Evolutionary conservation across 2,888 invertebrate species (phyloP).

Genomic region (Dasysyrphus tricinctus): DNA sequence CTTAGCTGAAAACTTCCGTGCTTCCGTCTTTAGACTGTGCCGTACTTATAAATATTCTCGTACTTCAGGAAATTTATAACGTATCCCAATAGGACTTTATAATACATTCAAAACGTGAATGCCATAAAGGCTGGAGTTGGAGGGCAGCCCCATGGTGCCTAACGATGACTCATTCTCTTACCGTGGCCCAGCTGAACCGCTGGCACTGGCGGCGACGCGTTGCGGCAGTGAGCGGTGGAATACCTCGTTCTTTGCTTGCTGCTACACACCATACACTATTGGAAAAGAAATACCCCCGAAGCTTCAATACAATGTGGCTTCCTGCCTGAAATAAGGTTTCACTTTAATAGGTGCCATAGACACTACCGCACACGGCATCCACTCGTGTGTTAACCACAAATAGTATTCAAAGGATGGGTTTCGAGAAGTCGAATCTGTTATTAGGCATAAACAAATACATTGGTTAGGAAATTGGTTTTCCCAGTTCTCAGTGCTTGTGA

Average conservation of each 20-base stretch:
- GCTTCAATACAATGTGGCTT: slow-evolving; percentile 37
- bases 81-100: slow-evolving; percentile 70
- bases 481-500: background rate
- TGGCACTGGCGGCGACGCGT: background rate
- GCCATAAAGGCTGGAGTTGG: background rate
- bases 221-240: background rate
- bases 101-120: slow-evolving; percentile 56
- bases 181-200: background rate
- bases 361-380: slow-evolving; percentile 63
- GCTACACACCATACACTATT: background rate
- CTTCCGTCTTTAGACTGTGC: slow-evolving; percentile 26
- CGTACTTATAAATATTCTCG: slow-evolving; percentile 62
- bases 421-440: slow-evolving; percentile 69
- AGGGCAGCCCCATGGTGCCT: slow-evolving; percentile 20
- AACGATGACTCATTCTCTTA: slow-evolving; percentile 66
- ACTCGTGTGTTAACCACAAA: slow-evolving; percentile 68
- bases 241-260: slow-evolving; percentile 16
- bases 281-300: background rate
- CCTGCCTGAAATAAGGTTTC: slow-evolving; percentile 59
- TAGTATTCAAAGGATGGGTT: slow-evolving; percentile 65
- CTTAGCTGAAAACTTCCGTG: slow-evolving; percentile 7
- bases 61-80: slow-evolving; percentile 71
- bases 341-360: slow-evolving; percentile 68
- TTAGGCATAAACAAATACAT: slow-evolving; percentile 76
- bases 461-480: slow-evolving; percentile 75